Evolutionary conservation across 2,113 vertebrate species (phyloP).

Genomic region (Vulpes lagopus): DNA sequence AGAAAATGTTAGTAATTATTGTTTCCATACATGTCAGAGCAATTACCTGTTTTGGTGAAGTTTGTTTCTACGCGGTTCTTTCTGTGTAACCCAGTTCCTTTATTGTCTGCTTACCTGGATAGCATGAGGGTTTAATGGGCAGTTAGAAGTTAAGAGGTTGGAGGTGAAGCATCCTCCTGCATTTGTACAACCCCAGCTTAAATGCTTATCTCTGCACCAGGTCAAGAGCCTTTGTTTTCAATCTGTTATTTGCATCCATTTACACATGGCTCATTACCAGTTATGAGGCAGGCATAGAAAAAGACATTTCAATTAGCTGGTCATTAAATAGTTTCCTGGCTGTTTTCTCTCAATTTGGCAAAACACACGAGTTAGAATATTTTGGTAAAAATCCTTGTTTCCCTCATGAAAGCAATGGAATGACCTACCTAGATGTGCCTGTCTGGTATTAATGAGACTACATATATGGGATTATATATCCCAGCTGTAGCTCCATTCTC

Average conservation of each 20-base stretch:
- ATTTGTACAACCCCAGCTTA: not conserved
- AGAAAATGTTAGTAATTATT: constrained; percentile 7
- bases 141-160: not conserved
- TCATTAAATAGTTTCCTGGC: constrained; percentile 65
- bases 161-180: not conserved
- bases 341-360: constrained; percentile 30
- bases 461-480: not conserved
- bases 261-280: constrained; percentile 43
- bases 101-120: not conserved
- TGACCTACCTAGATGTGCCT: not conserved
- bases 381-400: constrained; percentile 52
- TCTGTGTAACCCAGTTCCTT: not conserved
- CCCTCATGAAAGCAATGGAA: constrained; percentile 8
- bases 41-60: not conserved
- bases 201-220: not conserved
- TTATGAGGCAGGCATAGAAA: constrained; percentile 50
- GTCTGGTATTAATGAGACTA: not conserved
- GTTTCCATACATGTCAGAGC: not conserved
- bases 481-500: not conserved
- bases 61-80: constrained; percentile 31
- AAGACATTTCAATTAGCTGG: constrained; percentile 48
- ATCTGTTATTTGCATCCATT: constrained; percentile 53
- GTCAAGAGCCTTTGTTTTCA: constrained; percentile 47
- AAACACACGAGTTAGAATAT: constrained; percentile 35
- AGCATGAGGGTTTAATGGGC: not conserved